Evolutionary conservation across 2,888 invertebrate species (phyloP), one percentile per base, ranked within the genome.

Genomic region (Thereva nobilitata): DNA sequence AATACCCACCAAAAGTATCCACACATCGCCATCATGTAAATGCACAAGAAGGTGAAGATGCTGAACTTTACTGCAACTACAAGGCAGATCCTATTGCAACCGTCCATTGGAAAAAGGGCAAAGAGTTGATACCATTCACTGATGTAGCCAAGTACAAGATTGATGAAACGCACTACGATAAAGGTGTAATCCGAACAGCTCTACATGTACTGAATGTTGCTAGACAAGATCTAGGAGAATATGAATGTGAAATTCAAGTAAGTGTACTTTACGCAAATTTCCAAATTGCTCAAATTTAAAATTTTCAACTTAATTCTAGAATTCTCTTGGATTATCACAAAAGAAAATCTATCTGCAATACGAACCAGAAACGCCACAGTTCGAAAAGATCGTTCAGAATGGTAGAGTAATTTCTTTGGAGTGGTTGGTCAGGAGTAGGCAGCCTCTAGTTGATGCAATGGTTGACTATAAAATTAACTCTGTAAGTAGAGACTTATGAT

Each of bases 221-320:
- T 10, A 78, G 80, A 50, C 77, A 82, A 0, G 92, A 93, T 79
- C 85, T 91, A 69, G 93, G 91, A 0, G 86, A 87, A 76, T 93
- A 92, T 77, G 85, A 88, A 1, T 93, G 93, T 77, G 82, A 87
- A 66, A 91, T 76, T 34, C 75, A 76, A 72, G 76, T 76, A 71
- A 63, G 57, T n/a, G n/a, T 63, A 42, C n/a, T 42, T 7, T 42
- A 2, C 42, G 42, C n/a, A 47, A 10, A 10, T 47, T 4, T 42
- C 12, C 9, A 50, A 50, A 50, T 23, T 50, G 23, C 7, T 10
- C 10, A n/a, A 23, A 50, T 34, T 50, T 23, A 34, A 23, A 50
- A 50, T 34, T 53, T 10, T n/a, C 38, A 38, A 35, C 5, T n/a
- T 35, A 52, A 23, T 52, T 54, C 4, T 56, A 73, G 74, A 80